Percentiles rank a stretch among this genome's conserved stretches.
These are phyloP conservation scores for Escarpia spicata DNA, from an alignment of 2,888 invertebrate species.

Conservation along the genomic window DNA sequence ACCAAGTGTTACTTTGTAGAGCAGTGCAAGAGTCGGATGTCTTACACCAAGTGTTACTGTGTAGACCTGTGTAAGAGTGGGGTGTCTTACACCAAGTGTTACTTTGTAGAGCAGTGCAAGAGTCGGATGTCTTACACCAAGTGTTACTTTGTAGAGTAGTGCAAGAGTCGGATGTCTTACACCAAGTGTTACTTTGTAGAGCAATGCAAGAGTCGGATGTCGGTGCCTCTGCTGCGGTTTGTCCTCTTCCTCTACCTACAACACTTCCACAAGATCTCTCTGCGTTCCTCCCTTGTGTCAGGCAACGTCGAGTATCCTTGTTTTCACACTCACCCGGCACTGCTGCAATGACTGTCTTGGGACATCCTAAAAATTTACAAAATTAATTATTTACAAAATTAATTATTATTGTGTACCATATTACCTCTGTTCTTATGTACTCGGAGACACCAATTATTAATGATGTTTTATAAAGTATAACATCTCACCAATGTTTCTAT, in stretches of 20 bases:
- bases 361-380: no score
- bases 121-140: not conserved
- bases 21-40: not conserved
- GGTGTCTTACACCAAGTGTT: not conserved
- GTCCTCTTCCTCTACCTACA: constrained; percentile 65
- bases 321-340: not conserved
- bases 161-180: not conserved
- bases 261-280: constrained; percentile 63
- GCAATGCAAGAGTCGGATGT: constrained; percentile 46
- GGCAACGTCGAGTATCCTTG: constrained; percentile 64
- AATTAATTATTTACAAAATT: no score
- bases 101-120: not conserved
- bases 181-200: constrained; percentile 42
- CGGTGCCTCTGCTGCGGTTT: constrained; percentile 60
- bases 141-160: not conserved
- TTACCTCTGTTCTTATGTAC: no score
- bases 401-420: no score
- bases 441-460: no score
- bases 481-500: no score
- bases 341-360: not conserved
- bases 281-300: constrained; percentile 62
- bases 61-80: not conserved
- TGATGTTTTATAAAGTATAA: no score
- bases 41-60: not conserved
- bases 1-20: not conserved